Conservation (phyloP, 2,113 vertebrate genomes). For the Microcebus griseorufus region DNA sequence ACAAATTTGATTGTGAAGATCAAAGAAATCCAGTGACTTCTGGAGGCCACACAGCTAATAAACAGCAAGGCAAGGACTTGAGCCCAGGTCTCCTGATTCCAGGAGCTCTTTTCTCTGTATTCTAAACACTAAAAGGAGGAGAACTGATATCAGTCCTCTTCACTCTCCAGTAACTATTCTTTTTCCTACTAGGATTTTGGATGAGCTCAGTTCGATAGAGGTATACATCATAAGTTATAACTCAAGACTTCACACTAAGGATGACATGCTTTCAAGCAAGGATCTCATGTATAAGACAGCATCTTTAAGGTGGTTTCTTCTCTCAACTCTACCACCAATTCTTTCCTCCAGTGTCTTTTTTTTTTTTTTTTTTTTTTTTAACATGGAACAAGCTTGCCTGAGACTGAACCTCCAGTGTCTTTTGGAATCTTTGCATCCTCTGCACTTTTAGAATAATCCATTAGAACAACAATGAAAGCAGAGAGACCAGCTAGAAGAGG, state of each 20-base stretch:
- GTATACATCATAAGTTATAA: background rate
- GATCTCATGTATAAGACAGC: background rate
- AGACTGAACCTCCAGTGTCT: too few relatives aligned
- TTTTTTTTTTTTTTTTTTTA: too few relatives aligned
- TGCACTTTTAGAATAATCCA: background rate
- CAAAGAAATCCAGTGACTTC: background rate
- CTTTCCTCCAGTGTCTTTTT: background rate
- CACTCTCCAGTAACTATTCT: background rate
- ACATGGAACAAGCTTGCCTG: too few relatives aligned
- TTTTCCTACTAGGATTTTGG: background rate
- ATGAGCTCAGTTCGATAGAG: background rate
- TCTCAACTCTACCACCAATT: background rate
- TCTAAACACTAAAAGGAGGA: background rate
- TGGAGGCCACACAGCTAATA: background rate
- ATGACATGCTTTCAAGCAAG: background rate
- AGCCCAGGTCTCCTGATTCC: background rate
- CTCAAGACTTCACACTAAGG: background rate
- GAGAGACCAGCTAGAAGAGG: background rate
- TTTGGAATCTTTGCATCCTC: background rate
- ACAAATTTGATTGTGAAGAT: background rate
- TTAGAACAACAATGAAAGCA: background rate
- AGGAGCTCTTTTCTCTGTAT: background rate
- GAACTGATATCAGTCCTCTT: background rate
- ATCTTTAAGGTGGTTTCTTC: background rate
- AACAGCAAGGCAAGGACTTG: background rate